phyloP scores from a whole-genome alignment of 2,797 vertebrate genomes.

The Bradypus variegatus region DNA sequence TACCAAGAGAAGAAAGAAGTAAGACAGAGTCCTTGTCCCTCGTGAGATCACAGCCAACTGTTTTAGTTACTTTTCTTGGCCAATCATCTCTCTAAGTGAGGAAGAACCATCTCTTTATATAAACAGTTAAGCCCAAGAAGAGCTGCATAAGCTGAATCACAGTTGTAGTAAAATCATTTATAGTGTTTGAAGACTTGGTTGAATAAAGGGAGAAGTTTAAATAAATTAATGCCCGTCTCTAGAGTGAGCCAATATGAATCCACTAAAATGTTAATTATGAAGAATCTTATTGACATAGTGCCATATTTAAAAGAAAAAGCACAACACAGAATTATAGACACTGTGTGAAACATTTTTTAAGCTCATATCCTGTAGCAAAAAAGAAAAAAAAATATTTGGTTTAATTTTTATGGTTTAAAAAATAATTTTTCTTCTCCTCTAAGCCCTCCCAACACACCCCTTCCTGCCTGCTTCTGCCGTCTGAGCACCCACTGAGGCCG shows the following conservation, averaged over 20 bases:
- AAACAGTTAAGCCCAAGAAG: conserved; percentile 43
- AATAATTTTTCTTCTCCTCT: background rate
- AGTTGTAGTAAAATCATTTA: conserved; percentile 37
- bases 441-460: too few relatives aligned
- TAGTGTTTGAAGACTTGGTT: conserved; percentile 41
- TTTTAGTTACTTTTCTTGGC: background rate
- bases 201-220: conserved; percentile 40
- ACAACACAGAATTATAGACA: background rate
- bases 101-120: conserved; percentile 38
- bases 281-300: conserved; percentile 25
- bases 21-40: background rate
- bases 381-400: background rate
- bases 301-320: conserved; percentile 3
- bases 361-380: background rate
- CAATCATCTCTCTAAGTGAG: background rate
- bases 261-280: conserved; percentile 44
- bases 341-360: conserved; percentile 24
- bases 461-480: background rate
- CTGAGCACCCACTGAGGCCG: fast-evolving
- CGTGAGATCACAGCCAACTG: background rate
- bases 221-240: conserved; percentile 26
- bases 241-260: conserved; percentile 25
- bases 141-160: conserved; percentile 44
- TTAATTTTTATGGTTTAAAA: background rate
- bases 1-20: background rate